These are phyloP conservation scores for Rhynchopsitta pachyrhyncha DNA, from an alignment of 2,113 vertebrate genomes.

Conservation along the genomic window DNA sequence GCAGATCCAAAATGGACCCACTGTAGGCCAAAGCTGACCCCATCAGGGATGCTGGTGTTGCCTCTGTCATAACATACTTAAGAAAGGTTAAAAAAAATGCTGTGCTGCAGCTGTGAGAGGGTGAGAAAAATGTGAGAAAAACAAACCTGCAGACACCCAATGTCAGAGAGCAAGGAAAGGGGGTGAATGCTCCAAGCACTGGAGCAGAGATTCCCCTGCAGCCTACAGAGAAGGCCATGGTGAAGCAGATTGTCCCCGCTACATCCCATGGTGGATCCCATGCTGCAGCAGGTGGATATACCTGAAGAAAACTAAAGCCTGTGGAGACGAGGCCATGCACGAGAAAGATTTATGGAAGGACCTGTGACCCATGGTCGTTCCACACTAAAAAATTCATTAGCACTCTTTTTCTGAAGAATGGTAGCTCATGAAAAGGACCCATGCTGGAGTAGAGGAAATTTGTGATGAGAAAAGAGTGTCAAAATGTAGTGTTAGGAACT, in stretches of 20 bases:
- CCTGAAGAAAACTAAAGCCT: background rate
- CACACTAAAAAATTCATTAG: background rate
- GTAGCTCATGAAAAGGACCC: background rate
- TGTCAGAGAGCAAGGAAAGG: background rate
- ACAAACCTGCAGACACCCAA: background rate
- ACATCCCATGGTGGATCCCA: background rate
- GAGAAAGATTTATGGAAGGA: background rate
- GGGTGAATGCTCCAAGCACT: background rate
- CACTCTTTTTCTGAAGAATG: background rate
- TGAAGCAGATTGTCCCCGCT: background rate
- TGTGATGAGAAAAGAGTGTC: background rate
- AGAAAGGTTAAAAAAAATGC: background rate
- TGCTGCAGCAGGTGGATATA: background rate
- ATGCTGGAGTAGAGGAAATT: background rate
- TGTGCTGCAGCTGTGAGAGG: background rate
- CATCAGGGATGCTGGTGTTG: background rate
- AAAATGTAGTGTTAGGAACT: background rate
- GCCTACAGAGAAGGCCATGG: background rate
- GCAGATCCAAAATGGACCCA: background rate
- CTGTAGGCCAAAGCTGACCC: rapidly evolving
- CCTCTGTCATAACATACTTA: background rate
- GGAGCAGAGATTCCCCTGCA: background rate
- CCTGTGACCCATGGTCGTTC: too few species aligned
- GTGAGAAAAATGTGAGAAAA: background rate
- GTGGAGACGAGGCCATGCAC: rapidly evolving